Conservation (phyloP, 2,888 invertebrate species). For the Brachylomia viminalis region DNA sequence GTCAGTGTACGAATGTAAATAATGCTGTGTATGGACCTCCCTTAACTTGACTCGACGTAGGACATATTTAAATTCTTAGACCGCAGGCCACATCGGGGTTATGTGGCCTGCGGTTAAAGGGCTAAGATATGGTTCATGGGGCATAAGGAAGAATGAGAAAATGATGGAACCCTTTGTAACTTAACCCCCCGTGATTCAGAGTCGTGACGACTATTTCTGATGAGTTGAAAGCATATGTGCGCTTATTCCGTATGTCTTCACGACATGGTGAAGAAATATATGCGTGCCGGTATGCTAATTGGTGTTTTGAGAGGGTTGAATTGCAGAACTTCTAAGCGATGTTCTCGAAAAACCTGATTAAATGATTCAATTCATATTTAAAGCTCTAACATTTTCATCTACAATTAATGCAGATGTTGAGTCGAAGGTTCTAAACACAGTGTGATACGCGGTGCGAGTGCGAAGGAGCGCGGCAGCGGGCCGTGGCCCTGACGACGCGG, state of each 20-base stretch:
- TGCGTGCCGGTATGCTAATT: background rate
- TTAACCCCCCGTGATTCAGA: constrained; percentile 29
- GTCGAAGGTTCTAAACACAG: constrained; percentile 51
- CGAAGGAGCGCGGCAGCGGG: constrained; percentile 39
- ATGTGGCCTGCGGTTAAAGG: too few relatives aligned
- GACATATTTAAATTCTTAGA: constrained; percentile 2
- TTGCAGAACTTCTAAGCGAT: background rate
- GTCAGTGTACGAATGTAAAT: constrained; percentile 21
- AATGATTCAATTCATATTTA: background rate
- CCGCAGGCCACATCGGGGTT: background rate
- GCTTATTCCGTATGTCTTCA: background rate
- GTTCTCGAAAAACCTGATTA: background rate
- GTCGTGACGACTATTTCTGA: constrained; percentile 30
- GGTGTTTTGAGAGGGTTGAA: background rate
- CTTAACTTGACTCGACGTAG: background rate
- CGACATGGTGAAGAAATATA: background rate
- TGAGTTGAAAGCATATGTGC: background rate
- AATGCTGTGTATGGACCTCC: constrained; percentile 7
- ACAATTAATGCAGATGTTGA: constrained; percentile 5
- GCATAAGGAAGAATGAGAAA: constrained; percentile 23
- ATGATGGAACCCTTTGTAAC: background rate
- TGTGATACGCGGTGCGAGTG: constrained; percentile 40
- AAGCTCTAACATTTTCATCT: constrained; percentile 5
- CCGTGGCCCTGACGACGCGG: constrained; percentile 57
- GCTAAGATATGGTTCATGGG: constrained; percentile 35